A percentile compares a stretch with the other conserved stretches of the same genome.
Evolutionary conservation across 2,113 vertebrate species (phyloP).

Genomic region (Neogobius melanostomus): DNA sequence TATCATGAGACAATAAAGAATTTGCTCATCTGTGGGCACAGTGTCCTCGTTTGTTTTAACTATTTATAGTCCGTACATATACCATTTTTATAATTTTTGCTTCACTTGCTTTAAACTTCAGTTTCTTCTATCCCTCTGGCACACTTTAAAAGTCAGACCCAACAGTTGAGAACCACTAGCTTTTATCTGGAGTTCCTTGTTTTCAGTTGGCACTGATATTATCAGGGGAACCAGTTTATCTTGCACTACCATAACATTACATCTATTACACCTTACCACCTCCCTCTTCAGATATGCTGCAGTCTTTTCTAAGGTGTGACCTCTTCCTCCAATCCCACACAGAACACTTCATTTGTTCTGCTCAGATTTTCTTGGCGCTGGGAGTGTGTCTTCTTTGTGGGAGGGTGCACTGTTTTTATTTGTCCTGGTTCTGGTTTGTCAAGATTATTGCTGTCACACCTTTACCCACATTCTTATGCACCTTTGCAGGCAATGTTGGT

Average conservation of each 20-base stretch:
- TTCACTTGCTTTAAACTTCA: too few relatives aligned
- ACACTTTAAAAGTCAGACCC: neutral
- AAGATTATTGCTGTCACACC: slow-evolving; percentile 19
- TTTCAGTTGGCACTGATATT: neutral
- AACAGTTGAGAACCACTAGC: neutral
- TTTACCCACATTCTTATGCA: neutral
- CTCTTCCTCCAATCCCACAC: slow-evolving; percentile 20
- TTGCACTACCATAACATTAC: slow-evolving; percentile 22
- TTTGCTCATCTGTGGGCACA: too few relatives aligned
- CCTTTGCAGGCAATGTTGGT: neutral
- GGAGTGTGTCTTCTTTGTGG: slow-evolving; percentile 8
- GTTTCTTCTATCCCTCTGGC: too few relatives aligned
- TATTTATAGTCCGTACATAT: too few relatives aligned
- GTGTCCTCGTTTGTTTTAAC: too few relatives aligned
- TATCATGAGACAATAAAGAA: too few relatives aligned
- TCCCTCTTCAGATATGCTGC: slow-evolving; percentile 35
- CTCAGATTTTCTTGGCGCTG: slow-evolving; percentile 44
- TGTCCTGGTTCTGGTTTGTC: slow-evolving; percentile 28
- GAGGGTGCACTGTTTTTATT: slow-evolving; percentile 15
- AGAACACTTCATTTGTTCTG: slow-evolving; percentile 31
- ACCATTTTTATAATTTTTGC: too few relatives aligned
- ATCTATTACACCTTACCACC: slow-evolving; percentile 30
- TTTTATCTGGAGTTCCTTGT: neutral
- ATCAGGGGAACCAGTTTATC: slow-evolving; percentile 50
- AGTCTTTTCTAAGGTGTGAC: slow-evolving; percentile 40